Evolutionary conservation across 2,797 vertebrate genomes (phyloP), one percentile per base, ranked within the genome.

Genomic region (Eleutherodactylus coqui): DNA sequence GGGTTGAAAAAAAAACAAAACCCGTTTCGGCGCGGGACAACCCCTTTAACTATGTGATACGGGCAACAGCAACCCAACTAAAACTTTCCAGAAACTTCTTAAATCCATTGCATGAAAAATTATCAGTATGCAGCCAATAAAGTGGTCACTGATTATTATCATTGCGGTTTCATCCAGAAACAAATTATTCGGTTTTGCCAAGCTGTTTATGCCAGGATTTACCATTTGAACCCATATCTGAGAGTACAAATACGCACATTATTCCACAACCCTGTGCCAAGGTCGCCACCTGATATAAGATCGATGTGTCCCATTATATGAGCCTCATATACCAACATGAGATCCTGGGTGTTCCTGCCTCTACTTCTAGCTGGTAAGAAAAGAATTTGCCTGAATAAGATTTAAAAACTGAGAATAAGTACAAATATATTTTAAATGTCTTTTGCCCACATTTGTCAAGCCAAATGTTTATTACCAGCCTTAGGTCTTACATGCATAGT

Each of bases 301-400:
- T 19, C 4, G 2, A 9, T 10, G 3, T 13, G 32, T 64, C 32
- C 55, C 75, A 53, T 41, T n/a, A 69, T 34, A 17, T 3, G 49
- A 2, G 17, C 2, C 36, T 80, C 43, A 75, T 29, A 6, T 38
- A 16, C 17, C 64, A 87, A 38, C 67, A 87, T 84, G 86, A 75
- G 58, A 78, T 17, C 53, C 21, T 47, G 11, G 11, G 9, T 36
- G 14, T 21, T 67, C 43, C 29, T 87, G 41, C 13, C 82, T 51
- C 47, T 87, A 55, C 64, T 87, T 9, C 53, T 87, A 29, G 53
- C 82, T 6, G 86, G 86, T 87, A 87, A 87, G 86, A 19, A 2
- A 51, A n/a, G n/a, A n/a, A n/a, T n/a, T n/a, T n/a, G n/a, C n/a
- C n/a, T n/a, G n/a, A n/a, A n/a, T n/a, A n/a, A n/a, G n/a, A n/a